phyloP scores from a whole-genome alignment of 1,140 invertebrate genomes.

The Ostrea edulis region DNA sequence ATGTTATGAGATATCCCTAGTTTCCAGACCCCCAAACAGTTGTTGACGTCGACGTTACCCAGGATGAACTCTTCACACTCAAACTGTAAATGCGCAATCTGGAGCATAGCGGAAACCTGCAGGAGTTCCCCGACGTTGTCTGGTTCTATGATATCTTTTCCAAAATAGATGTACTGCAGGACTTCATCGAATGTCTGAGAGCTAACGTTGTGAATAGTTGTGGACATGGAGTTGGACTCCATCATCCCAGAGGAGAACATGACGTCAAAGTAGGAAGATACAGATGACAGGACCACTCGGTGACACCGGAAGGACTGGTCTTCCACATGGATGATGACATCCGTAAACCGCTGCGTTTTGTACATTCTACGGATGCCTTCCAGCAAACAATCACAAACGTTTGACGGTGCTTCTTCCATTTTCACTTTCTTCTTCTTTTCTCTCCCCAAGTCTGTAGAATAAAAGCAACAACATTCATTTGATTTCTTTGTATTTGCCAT shows the following conservation, averaged over 20 bases:
- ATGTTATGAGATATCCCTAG: constrained; percentile 31
- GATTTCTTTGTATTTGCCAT: no score
- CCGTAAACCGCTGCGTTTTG: constrained; percentile 45
- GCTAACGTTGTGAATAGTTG: constrained; percentile 47
- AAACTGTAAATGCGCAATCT: constrained; percentile 44
- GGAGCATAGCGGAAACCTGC: constrained; percentile 45
- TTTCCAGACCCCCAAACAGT: constrained; percentile 56
- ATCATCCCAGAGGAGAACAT: constrained; percentile 58
- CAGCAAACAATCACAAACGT: constrained; percentile 18
- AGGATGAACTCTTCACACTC: constrained; percentile 55
- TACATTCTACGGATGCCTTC: constrained; percentile 44
- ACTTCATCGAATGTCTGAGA: constrained; percentile 46
- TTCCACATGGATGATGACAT: constrained; percentile 51
- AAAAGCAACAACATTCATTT: no score
- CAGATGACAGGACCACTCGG: constrained; percentile 50
- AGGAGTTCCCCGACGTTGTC: constrained; percentile 53
- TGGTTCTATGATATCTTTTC: constrained; percentile 40
- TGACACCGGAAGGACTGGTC: constrained; percentile 54
- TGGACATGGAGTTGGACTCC: constrained; percentile 48
- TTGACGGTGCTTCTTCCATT: neutral
- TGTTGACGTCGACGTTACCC: constrained; percentile 47
- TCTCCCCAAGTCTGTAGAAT: no score
- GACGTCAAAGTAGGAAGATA: constrained; percentile 55
- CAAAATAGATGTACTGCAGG: constrained; percentile 49
- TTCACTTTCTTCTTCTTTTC: neutral